Percentiles rank a stretch among this genome's conserved stretches.
Evolutionary conservation across 35 echinoderm and acorn worm genomes (phyloP).

Genomic region (Anneissia japonica): DNA sequence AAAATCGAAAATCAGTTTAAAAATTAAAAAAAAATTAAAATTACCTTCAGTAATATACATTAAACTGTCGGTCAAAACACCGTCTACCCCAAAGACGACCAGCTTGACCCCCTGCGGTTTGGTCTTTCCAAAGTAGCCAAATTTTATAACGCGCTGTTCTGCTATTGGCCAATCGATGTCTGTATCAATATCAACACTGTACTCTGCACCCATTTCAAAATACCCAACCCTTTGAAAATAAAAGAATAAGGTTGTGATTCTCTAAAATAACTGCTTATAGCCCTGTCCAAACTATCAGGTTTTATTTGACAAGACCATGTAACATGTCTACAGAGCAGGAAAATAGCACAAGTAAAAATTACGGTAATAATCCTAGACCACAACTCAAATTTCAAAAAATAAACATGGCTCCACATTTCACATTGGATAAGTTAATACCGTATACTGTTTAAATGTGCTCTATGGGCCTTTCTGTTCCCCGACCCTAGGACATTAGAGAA

Average conservation of each 20-base stretch:
- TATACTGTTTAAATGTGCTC: too few relatives aligned
- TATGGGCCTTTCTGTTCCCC: too few relatives aligned
- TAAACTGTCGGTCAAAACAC: constrained; percentile 22
- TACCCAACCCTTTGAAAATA: constrained; percentile 20
- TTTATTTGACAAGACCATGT: background rate
- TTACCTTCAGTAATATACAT: background rate
- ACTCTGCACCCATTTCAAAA: constrained; percentile 34
- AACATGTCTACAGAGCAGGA: background rate
- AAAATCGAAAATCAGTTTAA: too few relatives aligned
- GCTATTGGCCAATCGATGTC: constrained; percentile 32
- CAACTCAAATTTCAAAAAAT: too few relatives aligned
- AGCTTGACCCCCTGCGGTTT: constrained; percentile 8
- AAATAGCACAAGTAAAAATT: background rate
- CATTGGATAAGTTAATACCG: too few relatives aligned
- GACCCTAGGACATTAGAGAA: too few relatives aligned
- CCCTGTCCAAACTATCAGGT: too few relatives aligned
- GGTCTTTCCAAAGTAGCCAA: constrained; percentile 32
- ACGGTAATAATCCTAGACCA: background rate
- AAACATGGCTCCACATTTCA: too few relatives aligned
- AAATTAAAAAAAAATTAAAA: too few relatives aligned
- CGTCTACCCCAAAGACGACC: constrained; percentile 24
- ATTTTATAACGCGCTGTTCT: constrained; percentile 33
- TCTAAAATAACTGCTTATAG: too few relatives aligned
- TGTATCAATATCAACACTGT: constrained; percentile 45
- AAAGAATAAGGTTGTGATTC: too few relatives aligned